A percentile compares a stretch with the other conserved stretches of the same genome.
phyloP scores from a whole-genome alignment of 2,888 invertebrate genomes.

The Agonopterix arenella region DNA sequence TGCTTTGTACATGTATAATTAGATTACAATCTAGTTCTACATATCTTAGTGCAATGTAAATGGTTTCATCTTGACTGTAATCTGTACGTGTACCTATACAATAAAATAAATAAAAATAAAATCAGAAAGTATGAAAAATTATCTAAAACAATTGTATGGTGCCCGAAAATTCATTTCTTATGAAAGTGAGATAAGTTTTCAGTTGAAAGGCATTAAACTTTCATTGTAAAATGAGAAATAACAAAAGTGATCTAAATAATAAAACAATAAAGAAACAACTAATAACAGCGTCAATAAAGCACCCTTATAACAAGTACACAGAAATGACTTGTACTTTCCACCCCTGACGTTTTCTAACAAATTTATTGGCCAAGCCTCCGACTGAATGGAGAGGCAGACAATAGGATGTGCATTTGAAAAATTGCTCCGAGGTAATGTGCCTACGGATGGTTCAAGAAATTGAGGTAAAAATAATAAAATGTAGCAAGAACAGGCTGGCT shows the following conservation, averaged over 20 bases:
- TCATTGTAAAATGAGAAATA: no score
- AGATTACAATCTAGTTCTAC: no score
- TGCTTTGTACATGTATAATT: no score
- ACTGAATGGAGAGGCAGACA: conserved; percentile 1
- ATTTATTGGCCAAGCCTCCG: conserved; percentile 33
- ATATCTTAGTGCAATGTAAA: no score
- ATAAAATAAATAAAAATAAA: no score
- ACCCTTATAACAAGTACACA: background rate
- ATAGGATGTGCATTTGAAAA: background rate
- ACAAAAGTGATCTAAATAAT: background rate
- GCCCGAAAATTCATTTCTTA: no score
- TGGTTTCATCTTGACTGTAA: no score
- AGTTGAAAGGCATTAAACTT: no score
- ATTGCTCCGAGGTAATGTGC: background rate
- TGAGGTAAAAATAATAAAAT: background rate
- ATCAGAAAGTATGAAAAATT: no score
- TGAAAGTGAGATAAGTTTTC: no score
- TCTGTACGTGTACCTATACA: no score
- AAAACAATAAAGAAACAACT: background rate
- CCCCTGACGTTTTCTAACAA: conserved; percentile 35
- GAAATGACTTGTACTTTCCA: conserved; percentile 52
- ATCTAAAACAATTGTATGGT: no score
- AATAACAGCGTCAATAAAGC: background rate
- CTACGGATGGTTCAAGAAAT: conserved; percentile 1
- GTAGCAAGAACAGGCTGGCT: background rate